Percentiles rank a stretch among this genome's conserved stretches.
Conservation (phyloP, 2,113 vertebrate genomes). For the Pachycephala philippinensis region DNA sequence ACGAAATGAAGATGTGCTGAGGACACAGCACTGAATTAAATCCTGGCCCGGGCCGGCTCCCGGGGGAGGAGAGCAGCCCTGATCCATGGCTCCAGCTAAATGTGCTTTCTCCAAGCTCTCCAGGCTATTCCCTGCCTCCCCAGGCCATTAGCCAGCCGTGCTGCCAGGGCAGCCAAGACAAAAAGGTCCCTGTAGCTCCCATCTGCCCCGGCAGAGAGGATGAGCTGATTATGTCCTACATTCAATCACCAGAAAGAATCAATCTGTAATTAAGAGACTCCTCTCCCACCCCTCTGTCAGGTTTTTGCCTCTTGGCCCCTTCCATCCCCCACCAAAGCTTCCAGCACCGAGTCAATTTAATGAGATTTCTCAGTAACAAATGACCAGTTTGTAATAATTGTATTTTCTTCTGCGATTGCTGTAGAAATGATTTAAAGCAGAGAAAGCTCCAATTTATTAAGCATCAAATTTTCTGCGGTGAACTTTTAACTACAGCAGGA, state of each 20-base stretch:
- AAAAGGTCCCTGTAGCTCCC: not conserved
- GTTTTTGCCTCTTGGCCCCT: not conserved
- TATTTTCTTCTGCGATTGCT: conserved; percentile 65
- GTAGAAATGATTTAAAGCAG: conserved; percentile 72
- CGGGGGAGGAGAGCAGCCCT: not conserved
- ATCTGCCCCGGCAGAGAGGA: not conserved
- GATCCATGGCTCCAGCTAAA: not conserved
- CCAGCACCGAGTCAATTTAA: conserved; percentile 67
- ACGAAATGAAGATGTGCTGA: not conserved
- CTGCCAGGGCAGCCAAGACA: not conserved
- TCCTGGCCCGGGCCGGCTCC: not conserved
- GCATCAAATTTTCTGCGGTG: conserved; percentile 67
- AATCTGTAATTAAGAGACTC: conserved; percentile 69
- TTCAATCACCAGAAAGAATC: conserved; percentile 67
- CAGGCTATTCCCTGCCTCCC: not conserved
- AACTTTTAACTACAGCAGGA: conserved; percentile 64
- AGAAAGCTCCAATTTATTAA: conserved; percentile 75
- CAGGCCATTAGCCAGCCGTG: not conserved
- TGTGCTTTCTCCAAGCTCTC: not conserved
- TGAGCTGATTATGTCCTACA: conserved; percentile 46
- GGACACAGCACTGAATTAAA: not conserved
- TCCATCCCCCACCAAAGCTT: conserved; percentile 30
- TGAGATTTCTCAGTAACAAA: conserved; percentile 78
- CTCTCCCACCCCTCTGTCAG: not conserved
- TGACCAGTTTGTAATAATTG: conserved; percentile 79